Conservation (phyloP, 2,797 vertebrate genomes). For the Numenius phaeopus region DNA sequence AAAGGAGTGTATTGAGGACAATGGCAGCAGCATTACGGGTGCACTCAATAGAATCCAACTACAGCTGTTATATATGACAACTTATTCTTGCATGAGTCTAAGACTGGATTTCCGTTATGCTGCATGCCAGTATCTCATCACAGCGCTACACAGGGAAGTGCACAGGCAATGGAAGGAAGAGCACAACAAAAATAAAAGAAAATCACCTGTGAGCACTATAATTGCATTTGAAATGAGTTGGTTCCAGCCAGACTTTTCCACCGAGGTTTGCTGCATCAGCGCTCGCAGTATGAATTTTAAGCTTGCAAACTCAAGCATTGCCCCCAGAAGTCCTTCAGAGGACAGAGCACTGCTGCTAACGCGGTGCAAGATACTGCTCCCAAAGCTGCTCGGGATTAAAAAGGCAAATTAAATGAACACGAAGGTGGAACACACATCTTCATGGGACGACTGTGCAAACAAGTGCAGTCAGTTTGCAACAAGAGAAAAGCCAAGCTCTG, state of each 20-base stretch:
- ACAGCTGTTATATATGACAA: not conserved
- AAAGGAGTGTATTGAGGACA: not conserved
- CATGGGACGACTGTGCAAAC: not conserved
- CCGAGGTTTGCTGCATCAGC: not conserved
- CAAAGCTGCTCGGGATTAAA: not conserved
- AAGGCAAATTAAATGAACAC: not conserved
- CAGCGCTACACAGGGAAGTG: not conserved
- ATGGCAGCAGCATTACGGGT: not conserved
- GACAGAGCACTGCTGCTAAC: not conserved
- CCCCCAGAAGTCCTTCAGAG: not conserved
- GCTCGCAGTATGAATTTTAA: not conserved
- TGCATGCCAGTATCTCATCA: not conserved
- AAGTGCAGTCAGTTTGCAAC: not conserved
- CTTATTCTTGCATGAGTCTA: not conserved
- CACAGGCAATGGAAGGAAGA: not conserved
- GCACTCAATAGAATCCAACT: not conserved
- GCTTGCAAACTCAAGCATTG: not conserved
- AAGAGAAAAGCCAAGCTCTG: not conserved
- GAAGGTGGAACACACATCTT: not conserved
- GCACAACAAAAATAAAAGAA: not conserved
- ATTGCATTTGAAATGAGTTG: not conserved
- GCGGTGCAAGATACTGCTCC: accelerated
- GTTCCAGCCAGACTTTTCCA: not conserved
- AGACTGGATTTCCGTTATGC: not conserved
- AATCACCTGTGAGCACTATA: not conserved